Conservation (phyloP, 2,888 invertebrate genomes). For the Eurytoma californica region DNA sequence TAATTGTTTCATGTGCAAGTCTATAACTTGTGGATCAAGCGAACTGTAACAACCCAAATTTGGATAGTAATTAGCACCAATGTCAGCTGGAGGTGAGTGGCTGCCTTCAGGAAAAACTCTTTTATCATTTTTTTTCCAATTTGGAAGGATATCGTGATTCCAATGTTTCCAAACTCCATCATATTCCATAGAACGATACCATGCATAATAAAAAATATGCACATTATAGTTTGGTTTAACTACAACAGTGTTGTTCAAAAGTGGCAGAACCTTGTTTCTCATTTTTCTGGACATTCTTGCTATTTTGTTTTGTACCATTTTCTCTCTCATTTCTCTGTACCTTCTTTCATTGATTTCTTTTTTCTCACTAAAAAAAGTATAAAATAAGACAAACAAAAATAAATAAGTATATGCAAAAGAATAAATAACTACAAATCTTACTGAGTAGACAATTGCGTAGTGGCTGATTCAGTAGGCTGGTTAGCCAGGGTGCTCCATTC, state of each 20-base stretch:
- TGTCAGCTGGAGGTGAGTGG: conserved; percentile 78
- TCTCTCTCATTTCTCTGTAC: conserved; percentile 64
- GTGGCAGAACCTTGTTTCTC: conserved; percentile 64
- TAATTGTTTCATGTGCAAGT: conserved; percentile 80
- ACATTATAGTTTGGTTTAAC: conserved; percentile 69
- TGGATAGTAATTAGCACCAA: conserved; percentile 78
- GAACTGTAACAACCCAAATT: conserved; percentile 78
- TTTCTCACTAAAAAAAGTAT: conserved; percentile 41
- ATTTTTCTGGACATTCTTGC: conserved; percentile 67
- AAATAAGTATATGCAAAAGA: not conserved
- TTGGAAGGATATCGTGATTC: conserved; percentile 70
- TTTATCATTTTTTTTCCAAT: conserved; percentile 73
- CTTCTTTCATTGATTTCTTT: conserved; percentile 61
- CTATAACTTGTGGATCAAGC: conserved; percentile 75
- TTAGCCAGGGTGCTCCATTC: conserved; percentile 67
- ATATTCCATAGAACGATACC: conserved; percentile 69
- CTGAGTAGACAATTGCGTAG: conserved; percentile 9
- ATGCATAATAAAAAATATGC: conserved; percentile 71
- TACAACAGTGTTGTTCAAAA: conserved; percentile 60
- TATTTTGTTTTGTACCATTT: conserved; percentile 64
- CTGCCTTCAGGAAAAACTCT: conserved; percentile 75
- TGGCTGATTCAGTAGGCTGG: conserved; percentile 29
- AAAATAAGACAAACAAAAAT: not conserved
- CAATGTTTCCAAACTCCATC: conserved; percentile 70
- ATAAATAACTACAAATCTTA: not conserved